phyloP scores from a whole-genome alignment of 1,140 invertebrate genomes.

The Philopotamus ludificatus region DNA sequence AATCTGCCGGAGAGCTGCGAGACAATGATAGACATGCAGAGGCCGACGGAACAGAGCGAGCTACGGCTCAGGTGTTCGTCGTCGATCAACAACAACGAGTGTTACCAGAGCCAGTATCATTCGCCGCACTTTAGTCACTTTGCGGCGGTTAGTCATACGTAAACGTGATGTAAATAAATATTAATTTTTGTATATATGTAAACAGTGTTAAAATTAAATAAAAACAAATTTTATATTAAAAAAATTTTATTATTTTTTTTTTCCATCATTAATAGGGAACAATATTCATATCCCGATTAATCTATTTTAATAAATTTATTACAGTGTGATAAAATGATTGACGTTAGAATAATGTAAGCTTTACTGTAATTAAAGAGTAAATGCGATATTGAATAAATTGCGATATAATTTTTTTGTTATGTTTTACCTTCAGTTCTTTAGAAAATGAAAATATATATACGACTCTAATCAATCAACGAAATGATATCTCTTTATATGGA shows the following conservation, averaged over 20 bases:
- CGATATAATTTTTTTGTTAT: too few species aligned
- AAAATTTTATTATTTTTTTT: conserved; percentile 37
- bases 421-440: too few species aligned
- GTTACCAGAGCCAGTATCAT: conserved; percentile 36
- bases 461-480: too few species aligned
- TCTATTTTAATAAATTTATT: conserved; percentile 17
- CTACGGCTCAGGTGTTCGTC: conserved; percentile 29
- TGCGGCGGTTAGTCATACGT: conserved; percentile 36
- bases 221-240: conserved; percentile 25
- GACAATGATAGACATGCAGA: conserved; percentile 27
- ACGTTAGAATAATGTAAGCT: conserved; percentile 1
- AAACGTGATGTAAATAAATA: conserved; percentile 29
- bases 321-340: conserved; percentile 30
- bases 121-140: conserved; percentile 36
- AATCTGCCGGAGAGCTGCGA: conserved; percentile 29
- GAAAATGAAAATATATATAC: too few species aligned
- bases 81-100: conserved; percentile 26
- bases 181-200: conserved; percentile 2
- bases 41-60: conserved; percentile 26
- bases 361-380: conserved; percentile 7
- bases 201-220: conserved; percentile 17
- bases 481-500: too few species aligned
- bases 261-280: too few species aligned
- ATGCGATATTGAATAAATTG: too few species aligned
- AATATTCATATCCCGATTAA: too few species aligned